phyloP scores from a whole-genome alignment of 1,140 invertebrate species.

The Ylistrum balloti region DNA sequence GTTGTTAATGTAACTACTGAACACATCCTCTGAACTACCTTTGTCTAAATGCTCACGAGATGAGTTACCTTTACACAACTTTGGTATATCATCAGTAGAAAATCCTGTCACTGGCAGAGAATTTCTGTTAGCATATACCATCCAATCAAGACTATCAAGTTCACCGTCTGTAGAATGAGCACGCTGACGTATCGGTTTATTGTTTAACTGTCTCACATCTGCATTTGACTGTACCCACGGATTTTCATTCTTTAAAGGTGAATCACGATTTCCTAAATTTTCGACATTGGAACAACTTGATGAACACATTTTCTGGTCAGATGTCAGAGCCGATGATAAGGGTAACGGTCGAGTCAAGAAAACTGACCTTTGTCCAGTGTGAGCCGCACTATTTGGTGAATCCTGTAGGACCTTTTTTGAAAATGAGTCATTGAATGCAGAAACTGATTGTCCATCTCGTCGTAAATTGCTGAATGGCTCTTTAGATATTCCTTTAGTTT shows the following conservation, averaged over 20 bases:
- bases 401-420: constrained; percentile 62
- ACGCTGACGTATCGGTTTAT: constrained; percentile 42
- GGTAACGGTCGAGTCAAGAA: constrained; percentile 55
- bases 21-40: background rate
- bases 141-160: constrained; percentile 72
- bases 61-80: constrained; percentile 51
- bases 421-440: constrained; percentile 68
- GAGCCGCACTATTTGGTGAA: constrained; percentile 38
- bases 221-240: background rate
- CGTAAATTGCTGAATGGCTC: constrained; percentile 31
- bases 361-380: constrained; percentile 50
- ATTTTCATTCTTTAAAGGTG: background rate
- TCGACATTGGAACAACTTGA: background rate
- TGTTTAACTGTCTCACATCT: background rate
- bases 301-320: constrained; percentile 33
- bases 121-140: constrained; percentile 76
- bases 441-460: constrained; percentile 59
- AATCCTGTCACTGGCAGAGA: constrained; percentile 57
- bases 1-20: background rate
- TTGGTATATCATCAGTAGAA: constrained; percentile 49
- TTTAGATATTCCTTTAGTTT: background rate
- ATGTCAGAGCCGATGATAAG: constrained; percentile 17
- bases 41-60: background rate
- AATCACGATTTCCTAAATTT: background rate
- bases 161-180: constrained; percentile 54